Percentiles rank a stretch among this genome's conserved stretches.
Evolutionary conservation across 2,113 vertebrate species (phyloP).

Genomic region (Leptobrachium ailaonicum): DNA sequence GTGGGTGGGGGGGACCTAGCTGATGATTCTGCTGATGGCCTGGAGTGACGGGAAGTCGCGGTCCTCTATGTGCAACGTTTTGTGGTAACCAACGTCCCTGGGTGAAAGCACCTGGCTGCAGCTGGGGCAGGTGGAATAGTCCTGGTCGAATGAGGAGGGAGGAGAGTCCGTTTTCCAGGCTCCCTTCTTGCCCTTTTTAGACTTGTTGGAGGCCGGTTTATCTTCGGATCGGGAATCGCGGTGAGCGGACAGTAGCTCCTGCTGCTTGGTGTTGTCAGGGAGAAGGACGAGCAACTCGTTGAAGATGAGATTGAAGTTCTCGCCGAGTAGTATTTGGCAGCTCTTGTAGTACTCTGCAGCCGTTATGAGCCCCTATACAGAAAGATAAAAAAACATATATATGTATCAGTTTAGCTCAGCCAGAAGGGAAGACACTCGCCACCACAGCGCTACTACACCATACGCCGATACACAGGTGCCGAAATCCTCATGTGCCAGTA

Average conservation of each 20-base stretch:
- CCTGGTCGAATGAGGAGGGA: slow-evolving; percentile 65
- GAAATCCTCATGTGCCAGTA: too few species aligned
- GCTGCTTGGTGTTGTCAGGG: slow-evolving; percentile 89
- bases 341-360: slow-evolving; percentile 87
- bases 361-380: slow-evolving; percentile 81
- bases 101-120: slow-evolving; percentile 90
- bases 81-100: slow-evolving; percentile 84
- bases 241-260: slow-evolving; percentile 91
- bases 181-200: slow-evolving; percentile 84
- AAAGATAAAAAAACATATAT: slow-evolving; percentile 4
- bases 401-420: too few species aligned
- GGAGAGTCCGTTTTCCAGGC: slow-evolving; percentile 75
- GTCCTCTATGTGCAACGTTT: slow-evolving; percentile 79
- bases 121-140: slow-evolving; percentile 86
- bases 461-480: too few species aligned
- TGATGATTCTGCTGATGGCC: slow-evolving; percentile 89
- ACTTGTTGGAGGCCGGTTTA: slow-evolving; percentile 67
- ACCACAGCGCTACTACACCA: too few species aligned
- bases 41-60: slow-evolving; percentile 95
- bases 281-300: slow-evolving; percentile 89
- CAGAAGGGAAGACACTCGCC: too few species aligned
- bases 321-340: slow-evolving; percentile 83
- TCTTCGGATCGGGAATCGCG: slow-evolving; percentile 74
- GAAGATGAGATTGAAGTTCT: slow-evolving; percentile 88
- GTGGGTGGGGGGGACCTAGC: slow-evolving; percentile 62